Conservation (phyloP, 1,140 invertebrate species). For the Camponotus pennsylvanicus region DNA sequence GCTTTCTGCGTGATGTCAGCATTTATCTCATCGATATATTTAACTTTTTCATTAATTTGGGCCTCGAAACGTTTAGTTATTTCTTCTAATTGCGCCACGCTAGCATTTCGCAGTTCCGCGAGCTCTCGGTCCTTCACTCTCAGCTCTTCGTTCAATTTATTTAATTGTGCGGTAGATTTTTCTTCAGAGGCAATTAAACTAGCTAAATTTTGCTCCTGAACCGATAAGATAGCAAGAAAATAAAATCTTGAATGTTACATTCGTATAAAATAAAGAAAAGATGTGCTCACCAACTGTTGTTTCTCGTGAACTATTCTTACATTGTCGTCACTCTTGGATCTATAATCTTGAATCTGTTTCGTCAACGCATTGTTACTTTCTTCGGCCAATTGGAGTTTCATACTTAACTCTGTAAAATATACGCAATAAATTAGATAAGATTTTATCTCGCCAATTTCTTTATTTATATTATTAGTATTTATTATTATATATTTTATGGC, state of each 20-base stretch:
- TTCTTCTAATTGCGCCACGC: constrained; percentile 76
- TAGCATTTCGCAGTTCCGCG: constrained; percentile 76
- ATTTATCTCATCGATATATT: constrained; percentile 78
- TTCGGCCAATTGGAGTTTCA: constrained; percentile 69
- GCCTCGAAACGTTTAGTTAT: constrained; percentile 78
- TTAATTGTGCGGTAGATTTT: constrained; percentile 71
- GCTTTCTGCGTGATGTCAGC: constrained; percentile 76
- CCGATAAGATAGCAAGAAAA: not conserved
- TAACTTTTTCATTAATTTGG: constrained; percentile 78
- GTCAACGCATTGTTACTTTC: constrained; percentile 69
- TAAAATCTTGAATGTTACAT: not conserved
- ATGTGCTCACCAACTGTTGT: constrained; percentile 72
- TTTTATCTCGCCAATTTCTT: not conserved
- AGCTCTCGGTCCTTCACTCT: constrained; percentile 78
- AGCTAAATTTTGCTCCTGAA: constrained; percentile 76
- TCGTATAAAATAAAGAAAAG: constrained; percentile 28
- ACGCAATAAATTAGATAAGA: constrained; percentile 5
- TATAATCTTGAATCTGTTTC: constrained; percentile 70
- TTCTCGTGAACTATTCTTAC: constrained; percentile 74
- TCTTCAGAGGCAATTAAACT: constrained; percentile 67
- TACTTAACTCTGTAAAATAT: constrained; percentile 71
- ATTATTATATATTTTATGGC: not conserved
- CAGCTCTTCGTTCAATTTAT: constrained; percentile 73
- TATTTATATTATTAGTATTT: not conserved
- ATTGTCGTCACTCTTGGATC: constrained; percentile 60